phyloP scores from a whole-genome alignment of 2,113 vertebrate genomes.

The Ochotona curzoniae region DNA sequence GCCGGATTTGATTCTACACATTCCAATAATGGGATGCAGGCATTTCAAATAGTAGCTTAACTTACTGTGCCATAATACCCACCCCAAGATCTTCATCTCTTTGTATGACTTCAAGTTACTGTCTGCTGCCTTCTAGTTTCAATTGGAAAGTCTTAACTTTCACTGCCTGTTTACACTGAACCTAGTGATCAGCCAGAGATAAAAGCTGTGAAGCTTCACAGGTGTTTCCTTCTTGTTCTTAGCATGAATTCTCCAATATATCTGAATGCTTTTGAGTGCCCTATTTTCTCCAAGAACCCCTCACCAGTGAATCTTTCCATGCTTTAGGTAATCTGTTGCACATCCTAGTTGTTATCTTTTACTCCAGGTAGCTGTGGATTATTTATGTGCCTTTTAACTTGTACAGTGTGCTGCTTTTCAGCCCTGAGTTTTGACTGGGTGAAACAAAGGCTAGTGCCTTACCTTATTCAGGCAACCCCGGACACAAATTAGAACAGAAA shows the following conservation, averaged over 20 bases:
- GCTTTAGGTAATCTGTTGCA: neutral
- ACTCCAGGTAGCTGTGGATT: neutral
- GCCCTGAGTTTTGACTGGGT: neutral
- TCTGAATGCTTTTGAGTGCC: neutral
- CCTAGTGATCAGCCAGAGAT: neutral
- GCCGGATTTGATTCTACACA: too few species aligned
- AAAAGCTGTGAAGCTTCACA: neutral
- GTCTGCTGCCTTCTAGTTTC: slow-evolving; percentile 11
- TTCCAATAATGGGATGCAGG: too few species aligned
- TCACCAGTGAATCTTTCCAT: neutral
- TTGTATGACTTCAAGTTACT: neutral
- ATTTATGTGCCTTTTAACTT: neutral
- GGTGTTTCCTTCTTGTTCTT: slow-evolving; percentile 29
- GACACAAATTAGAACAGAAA: neutral
- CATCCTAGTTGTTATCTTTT: neutral
- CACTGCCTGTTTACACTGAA: neutral
- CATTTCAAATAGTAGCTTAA: too few species aligned
- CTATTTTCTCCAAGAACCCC: slow-evolving; percentile 14
- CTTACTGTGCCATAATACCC: too few species aligned
- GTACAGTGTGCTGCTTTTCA: neutral
- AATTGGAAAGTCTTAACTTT: neutral
- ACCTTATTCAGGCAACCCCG: neutral
- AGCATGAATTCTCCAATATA: neutral
- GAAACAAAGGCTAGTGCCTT: neutral
- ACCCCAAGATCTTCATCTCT: too few species aligned